A percentile compares a stretch with the other conserved stretches of the same genome.
phyloP scores from a whole-genome alignment of 2,888 invertebrate species.

The Aproaerema taeniolella region DNA sequence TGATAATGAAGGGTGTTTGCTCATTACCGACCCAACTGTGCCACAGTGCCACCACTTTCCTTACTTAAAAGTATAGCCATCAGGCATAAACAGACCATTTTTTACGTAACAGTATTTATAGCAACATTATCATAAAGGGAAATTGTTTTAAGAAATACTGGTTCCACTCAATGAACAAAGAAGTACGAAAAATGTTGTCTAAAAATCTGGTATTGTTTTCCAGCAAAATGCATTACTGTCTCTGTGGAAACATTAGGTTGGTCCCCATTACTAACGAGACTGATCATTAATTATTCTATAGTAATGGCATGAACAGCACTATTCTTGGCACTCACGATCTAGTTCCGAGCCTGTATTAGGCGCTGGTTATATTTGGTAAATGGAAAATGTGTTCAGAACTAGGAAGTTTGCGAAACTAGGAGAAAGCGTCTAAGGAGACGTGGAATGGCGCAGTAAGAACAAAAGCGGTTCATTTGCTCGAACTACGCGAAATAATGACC shows the following conservation, averaged over 20 bases:
- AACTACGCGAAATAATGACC: conserved; percentile 63
- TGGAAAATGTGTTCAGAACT: conserved; percentile 54
- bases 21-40: conserved; percentile 27
- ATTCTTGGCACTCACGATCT: conserved; percentile 43
- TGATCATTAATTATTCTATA: conserved; percentile 44
- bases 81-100: too few species aligned
- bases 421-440: conserved; percentile 55
- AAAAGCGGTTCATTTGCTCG: conserved; percentile 67
- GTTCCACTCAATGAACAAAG: too few species aligned
- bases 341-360: conserved; percentile 48
- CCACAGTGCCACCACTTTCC: conserved; percentile 26
- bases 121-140: too few species aligned
- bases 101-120: too few species aligned
- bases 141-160: too few species aligned
- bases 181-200: too few species aligned
- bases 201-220: too few species aligned
- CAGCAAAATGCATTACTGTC: too few species aligned
- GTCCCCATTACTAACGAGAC: conserved; percentile 8
- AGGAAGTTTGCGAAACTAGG: conserved; percentile 60
- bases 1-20: conserved; percentile 40
- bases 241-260: too few species aligned
- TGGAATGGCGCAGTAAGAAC: conserved; percentile 56
- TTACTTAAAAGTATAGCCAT: too few species aligned
- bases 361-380: conserved; percentile 52
- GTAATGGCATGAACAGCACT: conserved; percentile 38